phyloP scores from a whole-genome alignment of 2,797 vertebrate species.

The Darevskia nairensis region DNA sequence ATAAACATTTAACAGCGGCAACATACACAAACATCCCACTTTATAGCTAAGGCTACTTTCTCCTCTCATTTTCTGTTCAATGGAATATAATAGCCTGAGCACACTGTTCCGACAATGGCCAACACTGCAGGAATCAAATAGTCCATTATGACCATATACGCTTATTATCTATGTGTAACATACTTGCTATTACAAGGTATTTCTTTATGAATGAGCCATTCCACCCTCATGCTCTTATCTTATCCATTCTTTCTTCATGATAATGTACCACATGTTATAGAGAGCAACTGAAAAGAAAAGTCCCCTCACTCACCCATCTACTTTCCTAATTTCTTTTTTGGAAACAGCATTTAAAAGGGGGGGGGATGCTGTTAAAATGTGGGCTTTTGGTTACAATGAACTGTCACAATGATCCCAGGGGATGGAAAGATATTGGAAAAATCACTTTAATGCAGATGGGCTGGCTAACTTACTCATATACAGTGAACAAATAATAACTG shows the following conservation, averaged over 20 bases:
- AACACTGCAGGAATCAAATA: slow-evolving; percentile 70
- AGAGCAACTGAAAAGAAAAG: slow-evolving; percentile 72
- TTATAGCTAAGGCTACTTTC: slow-evolving; percentile 35
- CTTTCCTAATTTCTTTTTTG: slow-evolving; percentile 65
- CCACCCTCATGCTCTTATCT: slow-evolving; percentile 62
- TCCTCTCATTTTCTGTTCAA: slow-evolving; percentile 59
- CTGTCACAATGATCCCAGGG: slow-evolving; percentile 62
- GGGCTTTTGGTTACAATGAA: slow-evolving; percentile 59
- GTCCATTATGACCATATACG: slow-evolving; percentile 65
- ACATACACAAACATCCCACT: slow-evolving; percentile 22
- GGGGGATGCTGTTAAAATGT: slow-evolving; percentile 42
- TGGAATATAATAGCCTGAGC: slow-evolving; percentile 54
- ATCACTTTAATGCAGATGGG: slow-evolving; percentile 61
- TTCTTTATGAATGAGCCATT: slow-evolving; percentile 77
- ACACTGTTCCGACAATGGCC: slow-evolving; percentile 55
- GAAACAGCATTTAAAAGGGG: slow-evolving; percentile 45
- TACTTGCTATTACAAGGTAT: slow-evolving; percentile 75
- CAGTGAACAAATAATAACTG: slow-evolving; percentile 40
- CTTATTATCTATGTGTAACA: slow-evolving; percentile 69
- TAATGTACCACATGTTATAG: slow-evolving; percentile 69
- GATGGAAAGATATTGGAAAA: slow-evolving; percentile 54
- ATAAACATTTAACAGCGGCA: slow-evolving; percentile 52
- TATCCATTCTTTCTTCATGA: slow-evolving; percentile 69
- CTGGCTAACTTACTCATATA: neutral
- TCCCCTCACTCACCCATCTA: slow-evolving; percentile 46